Evolutionary conservation across 2,888 invertebrate genomes (phyloP), one percentile per base, ranked within the genome.

Genomic region (Conus canariensis): DNA sequence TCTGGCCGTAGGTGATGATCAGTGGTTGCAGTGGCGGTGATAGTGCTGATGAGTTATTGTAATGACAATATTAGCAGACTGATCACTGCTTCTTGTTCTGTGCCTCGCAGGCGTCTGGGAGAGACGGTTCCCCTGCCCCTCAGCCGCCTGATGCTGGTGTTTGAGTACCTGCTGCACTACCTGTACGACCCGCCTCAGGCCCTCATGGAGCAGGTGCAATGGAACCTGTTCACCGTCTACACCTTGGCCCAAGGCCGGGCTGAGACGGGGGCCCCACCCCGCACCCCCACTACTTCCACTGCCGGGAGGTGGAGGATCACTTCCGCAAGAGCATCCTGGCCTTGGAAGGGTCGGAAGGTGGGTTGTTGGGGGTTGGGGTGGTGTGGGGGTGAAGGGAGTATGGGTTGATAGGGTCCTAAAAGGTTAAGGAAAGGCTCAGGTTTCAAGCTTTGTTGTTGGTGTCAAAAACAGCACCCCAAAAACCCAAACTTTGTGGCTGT

Each of bases 161-260:
- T 99, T 92, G 99, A 99, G 95, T 99, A 99, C 95, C 97, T 99
- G 92, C 98, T 99, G 98, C 98, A 98, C 95, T 98, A 99, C 97
- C 97, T 99, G 77, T 99, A 99, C 95, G 99, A 99, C 95, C 98
- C 99, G 0, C 97, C 98, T 9, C 97, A 98, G 14, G 91, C 94
- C 9, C 95, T 96, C 30, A 93, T 95, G 45, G 95, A 95, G 90
- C 96, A 96, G 95, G 97, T 98, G 64, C 98, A 98, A 94, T 98
- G 98, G 97, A 98, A 98, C 96, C 96, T 98, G 87, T 98, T 98
- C 92, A 94, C 95, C 8, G 93, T 94, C 0, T 93, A 94, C 92
- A 95, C 94, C 64, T 85, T 94, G 85, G 59, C 89, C n/a, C 89
- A 85, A 14, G 70, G 89, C 56, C 83, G 85, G 10, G 67, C 12